Evolutionary conservation across 2,797 vertebrate species (phyloP), one percentile per base, ranked within the genome.

Genomic region (Megaceryle alcyon): DNA sequence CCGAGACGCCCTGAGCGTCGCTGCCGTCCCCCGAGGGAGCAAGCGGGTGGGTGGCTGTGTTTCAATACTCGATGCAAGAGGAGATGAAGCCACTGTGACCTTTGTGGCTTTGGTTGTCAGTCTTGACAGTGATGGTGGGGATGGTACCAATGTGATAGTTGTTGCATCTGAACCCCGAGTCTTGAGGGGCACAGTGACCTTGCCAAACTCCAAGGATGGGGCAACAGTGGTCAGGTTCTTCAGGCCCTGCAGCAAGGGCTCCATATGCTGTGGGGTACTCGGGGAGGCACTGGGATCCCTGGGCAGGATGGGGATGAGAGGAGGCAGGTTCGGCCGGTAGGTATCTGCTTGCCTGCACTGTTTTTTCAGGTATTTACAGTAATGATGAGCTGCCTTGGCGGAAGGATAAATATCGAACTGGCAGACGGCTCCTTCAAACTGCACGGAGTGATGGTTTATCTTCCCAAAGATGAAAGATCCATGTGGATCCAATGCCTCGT

Each of bases 401-500:
- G 99, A 99, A 75, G 99, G 99, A 97, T 99, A 99, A 97, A 99
- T 98, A 97, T 99, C 99, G 76, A 99, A 99, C 96, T 99, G 99
- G 98, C 99, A 99, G 93, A 99, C 98, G 91, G 99, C 98, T 31
- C 99, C 99, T 98, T 99, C 99, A 71, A 99, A 99, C 59, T 98
- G 98, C 96, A 99, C 99, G 0, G 99, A 98, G 66, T 98, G 98
- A 39, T 98, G 99, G 98, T 98, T 99, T 97, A 98, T 98, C 97
- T 98, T 99, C 80, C 99, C 99, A 84, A 99, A 98, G 92, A 99
- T 98, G 97, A 99, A 99, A 86, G 98, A 98, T 22, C 99, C 99
- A 5, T 98, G 98, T 2, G 98, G 98, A 97, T 99, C 99, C 78
- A 99, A 98, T 1, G 68, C 86, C 80, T 98, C 98, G 68, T 98